Percentiles rank a stretch among this genome's conserved stretches.
Evolutionary conservation across 2,113 vertebrate genomes (phyloP).

Genomic region (Hydrochoerus hydrochaeris): DNA sequence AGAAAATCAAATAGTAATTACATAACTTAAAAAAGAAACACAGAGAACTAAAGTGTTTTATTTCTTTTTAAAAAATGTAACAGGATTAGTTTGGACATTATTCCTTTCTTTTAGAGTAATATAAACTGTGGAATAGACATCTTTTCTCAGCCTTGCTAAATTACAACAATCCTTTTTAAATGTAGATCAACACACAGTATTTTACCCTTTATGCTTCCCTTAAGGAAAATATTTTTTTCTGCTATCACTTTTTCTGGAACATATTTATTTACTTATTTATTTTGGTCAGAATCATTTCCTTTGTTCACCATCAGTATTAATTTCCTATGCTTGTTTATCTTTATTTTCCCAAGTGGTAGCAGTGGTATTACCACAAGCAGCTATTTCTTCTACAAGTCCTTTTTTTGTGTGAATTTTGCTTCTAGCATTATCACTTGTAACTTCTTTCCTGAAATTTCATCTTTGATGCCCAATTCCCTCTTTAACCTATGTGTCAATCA

Average conservation of each 20-base stretch:
- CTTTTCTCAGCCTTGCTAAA: not conserved
- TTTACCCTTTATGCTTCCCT: not conserved
- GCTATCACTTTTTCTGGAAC: not conserved
- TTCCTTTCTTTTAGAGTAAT: not conserved
- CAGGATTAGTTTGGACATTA: not conserved
- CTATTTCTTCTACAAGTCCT: not conserved
- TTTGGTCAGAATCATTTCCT: not conserved
- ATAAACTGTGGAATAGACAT: not conserved
- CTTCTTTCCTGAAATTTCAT: slow-evolving; percentile 15
- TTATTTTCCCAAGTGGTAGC: not conserved
- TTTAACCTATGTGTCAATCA: not conserved
- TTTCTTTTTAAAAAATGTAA: not conserved
- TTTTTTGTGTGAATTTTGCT: not conserved
- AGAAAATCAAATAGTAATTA: not conserved
- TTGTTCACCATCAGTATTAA: not conserved
- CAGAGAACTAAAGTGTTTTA: not conserved
- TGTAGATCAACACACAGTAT: not conserved
- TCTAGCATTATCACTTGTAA: not conserved
- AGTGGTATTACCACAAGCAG: not conserved
- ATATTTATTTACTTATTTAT: not conserved
- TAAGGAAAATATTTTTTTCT: not conserved
- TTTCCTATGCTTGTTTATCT: not conserved
- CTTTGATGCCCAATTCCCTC: not conserved
- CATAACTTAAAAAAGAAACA: not conserved
- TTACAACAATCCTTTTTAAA: not conserved